phyloP scores from a whole-genome alignment of 92 coral and sea anemone species.

The Phymanthus crucifer region DNA sequence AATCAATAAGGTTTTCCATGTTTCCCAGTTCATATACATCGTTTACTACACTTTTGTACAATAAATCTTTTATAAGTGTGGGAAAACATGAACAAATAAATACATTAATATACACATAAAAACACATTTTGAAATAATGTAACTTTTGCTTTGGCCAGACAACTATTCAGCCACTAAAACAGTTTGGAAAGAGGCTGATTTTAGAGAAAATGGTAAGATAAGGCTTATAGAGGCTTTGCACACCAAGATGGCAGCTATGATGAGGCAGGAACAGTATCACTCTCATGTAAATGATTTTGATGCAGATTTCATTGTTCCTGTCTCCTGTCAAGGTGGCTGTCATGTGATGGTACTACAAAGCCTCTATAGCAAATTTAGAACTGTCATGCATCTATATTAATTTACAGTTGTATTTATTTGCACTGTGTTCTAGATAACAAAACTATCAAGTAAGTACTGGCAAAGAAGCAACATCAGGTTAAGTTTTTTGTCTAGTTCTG shows the following conservation, averaged over 20 bases:
- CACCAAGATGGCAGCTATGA: not conserved
- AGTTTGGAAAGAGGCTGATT: not conserved
- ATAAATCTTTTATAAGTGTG: no score
- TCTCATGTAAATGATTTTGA: no score
- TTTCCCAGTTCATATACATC: conserved; percentile 5
- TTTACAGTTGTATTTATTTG: no score
- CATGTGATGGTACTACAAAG: no score
- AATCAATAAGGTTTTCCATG: not conserved
- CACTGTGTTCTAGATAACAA: no score
- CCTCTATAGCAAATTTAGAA: no score
- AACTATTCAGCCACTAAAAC: not conserved
- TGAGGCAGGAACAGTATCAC: not conserved
- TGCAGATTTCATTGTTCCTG: no score
- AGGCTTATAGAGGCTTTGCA: not conserved
- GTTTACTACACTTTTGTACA: not conserved
- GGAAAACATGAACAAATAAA: not conserved
- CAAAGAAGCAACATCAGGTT: not conserved
- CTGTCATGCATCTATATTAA: no score
- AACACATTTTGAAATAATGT: not conserved
- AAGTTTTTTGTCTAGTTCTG: conserved; percentile 1
- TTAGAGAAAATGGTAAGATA: no score
- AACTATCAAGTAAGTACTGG: not conserved
- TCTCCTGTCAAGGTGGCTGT: no score
- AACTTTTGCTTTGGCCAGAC: conserved; percentile 3
- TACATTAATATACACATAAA: not conserved